Percentiles rank a stretch among this genome's conserved stretches.
phyloP scores from a whole-genome alignment of 2,113 vertebrate species.

The Toxotes chatareus region DNA sequence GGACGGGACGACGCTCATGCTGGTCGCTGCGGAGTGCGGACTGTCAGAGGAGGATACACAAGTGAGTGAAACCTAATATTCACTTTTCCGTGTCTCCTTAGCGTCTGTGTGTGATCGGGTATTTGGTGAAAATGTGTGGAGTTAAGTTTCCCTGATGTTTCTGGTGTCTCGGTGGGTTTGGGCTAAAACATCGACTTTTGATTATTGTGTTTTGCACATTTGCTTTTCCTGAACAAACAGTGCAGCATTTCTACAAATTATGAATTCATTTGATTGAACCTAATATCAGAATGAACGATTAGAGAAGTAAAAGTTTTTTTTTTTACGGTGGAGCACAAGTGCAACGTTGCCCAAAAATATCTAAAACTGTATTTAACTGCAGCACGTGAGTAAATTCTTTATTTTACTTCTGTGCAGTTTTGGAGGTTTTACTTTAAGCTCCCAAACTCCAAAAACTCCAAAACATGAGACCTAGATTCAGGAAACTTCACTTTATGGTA shows the following conservation, averaged over 20 bases:
- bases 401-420: not conserved
- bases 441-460: too few relatives aligned
- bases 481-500: not conserved
- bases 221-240: too few relatives aligned
- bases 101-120: too few relatives aligned
- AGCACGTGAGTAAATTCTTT: not conserved
- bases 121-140: too few relatives aligned
- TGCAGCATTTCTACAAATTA: too few relatives aligned
- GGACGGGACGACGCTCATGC: conserved; percentile 77
- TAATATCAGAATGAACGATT: not conserved
- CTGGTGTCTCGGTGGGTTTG: not conserved
- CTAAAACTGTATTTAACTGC: too few relatives aligned
- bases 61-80: conserved; percentile 61
- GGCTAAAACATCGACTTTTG: too few relatives aligned
- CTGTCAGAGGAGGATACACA: conserved; percentile 77
- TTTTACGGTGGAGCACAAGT: not conserved
- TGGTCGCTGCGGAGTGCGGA: conserved; percentile 84
- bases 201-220: not conserved
- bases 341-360: not conserved
- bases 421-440: not conserved
- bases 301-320: not conserved
- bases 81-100: too few relatives aligned
- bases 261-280: too few relatives aligned
- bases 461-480: not conserved
- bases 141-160: too few relatives aligned